Evolutionary conservation across 2,888 invertebrate species (phyloP), one percentile per base, ranked within the genome.

Genomic region (Caenorhabditis sulstoni): DNA sequence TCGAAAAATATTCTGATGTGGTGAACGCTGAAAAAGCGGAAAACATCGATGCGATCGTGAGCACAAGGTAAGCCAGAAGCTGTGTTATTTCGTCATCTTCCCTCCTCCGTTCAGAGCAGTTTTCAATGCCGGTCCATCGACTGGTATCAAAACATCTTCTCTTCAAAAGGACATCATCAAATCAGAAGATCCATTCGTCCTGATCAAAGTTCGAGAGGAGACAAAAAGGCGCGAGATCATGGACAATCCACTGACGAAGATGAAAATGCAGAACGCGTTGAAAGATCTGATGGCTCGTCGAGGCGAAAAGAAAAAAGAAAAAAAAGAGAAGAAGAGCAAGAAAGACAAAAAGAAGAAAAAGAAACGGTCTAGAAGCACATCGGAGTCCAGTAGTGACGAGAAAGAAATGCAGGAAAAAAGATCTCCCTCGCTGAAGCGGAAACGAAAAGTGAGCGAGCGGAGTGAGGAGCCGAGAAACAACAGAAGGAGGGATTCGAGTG

Each of bases 1-100:
- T 88, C 58, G 88, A 88, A 73, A 83, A 88, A 57, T 88, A 86
- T 68, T 87, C 87, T 8, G 88, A 88, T 78, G 88, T 87, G 1
- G 85, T 88, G 12, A 77, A 82, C 8, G 71, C 62, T 4, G 83
- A 88, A 49, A 86, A 85, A 47, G 83, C 85, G 8, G 86, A 85
- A 11, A 64, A 79, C 5, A 76, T 84, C 37, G 82, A 84, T 18
- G 29, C 78, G 0, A 57, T 84, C 12, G 68, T 77, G 4, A 45
- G 58, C 11, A 75, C 62, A 16, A 79, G 82, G 82, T 81, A 16
- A 9, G 37, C 16, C 41, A 12, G 23, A 18, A 4, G 8, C 7
- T 9, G 37, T 45, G 12, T 20, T 23, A 16, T 20, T 35, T 57
- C 7, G 50, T 29, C n/a, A 14, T 49, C 1, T 14, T 1, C 3